Evolutionary conservation across 2,888 invertebrate species (phyloP).

Genomic region (Volucella inflata): DNA sequence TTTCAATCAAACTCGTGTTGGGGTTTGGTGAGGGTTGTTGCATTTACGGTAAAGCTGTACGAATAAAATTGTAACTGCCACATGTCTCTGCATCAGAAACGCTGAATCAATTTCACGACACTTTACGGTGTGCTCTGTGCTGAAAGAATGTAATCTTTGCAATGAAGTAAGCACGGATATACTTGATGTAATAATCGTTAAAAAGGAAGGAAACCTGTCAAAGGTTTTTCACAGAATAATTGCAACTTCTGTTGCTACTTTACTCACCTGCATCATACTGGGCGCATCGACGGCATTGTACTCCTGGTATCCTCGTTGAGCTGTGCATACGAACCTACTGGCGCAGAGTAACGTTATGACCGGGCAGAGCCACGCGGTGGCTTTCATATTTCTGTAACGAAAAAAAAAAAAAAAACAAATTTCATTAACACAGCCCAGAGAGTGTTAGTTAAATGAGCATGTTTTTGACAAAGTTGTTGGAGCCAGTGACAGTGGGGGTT

Average conservation of each 20-base stretch:
- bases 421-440: neutral
- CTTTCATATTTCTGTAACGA: constrained; percentile 82
- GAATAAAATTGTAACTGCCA: constrained; percentile 1
- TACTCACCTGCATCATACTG: constrained; percentile 82
- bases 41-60: constrained; percentile 1
- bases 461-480: constrained; percentile 13
- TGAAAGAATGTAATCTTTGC: constrained; percentile 12
- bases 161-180: constrained; percentile 11
- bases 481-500: constrained; percentile 25
- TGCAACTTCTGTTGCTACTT: constrained; percentile 33
- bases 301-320: constrained; percentile 81
- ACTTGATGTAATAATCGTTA: constrained; percentile 24
- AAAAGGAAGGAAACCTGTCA: constrained; percentile 8
- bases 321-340: constrained; percentile 82
- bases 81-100: constrained; percentile 21
- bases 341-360: constrained; percentile 82
- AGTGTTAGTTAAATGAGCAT: neutral
- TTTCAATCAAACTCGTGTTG: constrained; percentile 22
- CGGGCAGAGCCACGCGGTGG: constrained; percentile 83
- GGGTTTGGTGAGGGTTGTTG: neutral
- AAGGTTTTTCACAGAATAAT: constrained; percentile 23
- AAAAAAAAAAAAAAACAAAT: constrained; percentile 41
- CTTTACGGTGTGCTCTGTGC: constrained; percentile 15
- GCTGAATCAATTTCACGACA: constrained; percentile 42
- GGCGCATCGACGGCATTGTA: constrained; percentile 80